Base-by-base conservation (phyloP, 1,140 invertebrate species). In the Grapholita molesta region DNA sequence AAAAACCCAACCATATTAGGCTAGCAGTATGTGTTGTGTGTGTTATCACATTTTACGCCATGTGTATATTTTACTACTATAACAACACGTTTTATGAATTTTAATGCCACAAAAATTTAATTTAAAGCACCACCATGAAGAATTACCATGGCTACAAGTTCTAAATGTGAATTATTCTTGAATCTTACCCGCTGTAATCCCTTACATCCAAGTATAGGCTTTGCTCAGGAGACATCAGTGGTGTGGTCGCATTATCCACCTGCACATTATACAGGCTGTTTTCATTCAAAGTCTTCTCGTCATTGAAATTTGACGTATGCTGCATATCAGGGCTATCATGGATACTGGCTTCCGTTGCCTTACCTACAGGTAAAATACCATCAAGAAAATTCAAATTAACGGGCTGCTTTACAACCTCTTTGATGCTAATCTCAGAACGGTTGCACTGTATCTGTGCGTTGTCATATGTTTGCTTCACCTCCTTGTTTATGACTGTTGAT, bases 181-280 rank as follows among this genome's bases (percentile, higher is more conserved):
- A n/a, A n/a, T 84, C 88, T 85, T 80, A 91, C 89, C 88, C 89
- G 9, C 92, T 93, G 80, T 93, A 94, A 72, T 95, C 94, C 67
- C 93, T 89, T 75, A 94, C 93, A 77, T 94, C 93, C 48, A 94
- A 91, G 72, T 94, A 93, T 70, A 94, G 91, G 72, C 92, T 94
- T 32, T 93, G 93, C 68, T 94, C 93, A 5, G 93, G 93, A 77
- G 93, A 94, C 55, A 93, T 92, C 23, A 92, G 87, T 18, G 89
- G 85, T 78, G 93, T 93, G 24, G 91, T 90, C 8, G 90, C 86
- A 79, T 93, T 89, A 55, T 93, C 87, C 9, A 94, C 89, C 73
- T 94, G 93, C 38, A 93, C 87, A 78, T 93, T 90, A 61, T 89
- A 92, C 42, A 94, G 80, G 71, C 93, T 93, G n/a, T 93, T 66